A percentile compares a stretch with the other conserved stretches of the same genome.
These are phyloP conservation scores for Columba janthina DNA, from an alignment of 2,113 vertebrate genomes.

Conservation along the genomic window DNA sequence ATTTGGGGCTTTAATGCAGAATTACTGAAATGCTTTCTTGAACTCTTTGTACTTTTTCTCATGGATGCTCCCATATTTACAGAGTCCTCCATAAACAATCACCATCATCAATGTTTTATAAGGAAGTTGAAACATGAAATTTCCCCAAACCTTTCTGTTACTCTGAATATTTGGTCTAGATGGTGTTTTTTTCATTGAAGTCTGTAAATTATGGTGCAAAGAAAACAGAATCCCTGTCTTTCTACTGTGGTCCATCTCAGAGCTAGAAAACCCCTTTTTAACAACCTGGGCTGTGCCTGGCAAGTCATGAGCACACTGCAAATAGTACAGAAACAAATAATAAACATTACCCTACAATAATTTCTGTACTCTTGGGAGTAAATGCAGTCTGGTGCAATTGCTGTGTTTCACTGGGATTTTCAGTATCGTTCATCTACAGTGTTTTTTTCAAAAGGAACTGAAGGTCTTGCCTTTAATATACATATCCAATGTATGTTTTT, in stretches of 20 bases:
- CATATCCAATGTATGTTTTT: background rate
- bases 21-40: background rate
- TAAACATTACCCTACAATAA: background rate
- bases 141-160: background rate
- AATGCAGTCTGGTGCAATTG: background rate
- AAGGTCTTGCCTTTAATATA: background rate
- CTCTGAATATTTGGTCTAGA: background rate
- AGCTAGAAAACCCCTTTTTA: background rate
- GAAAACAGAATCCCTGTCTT: background rate
- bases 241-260: fast-evolving
- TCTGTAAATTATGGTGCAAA: background rate
- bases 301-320: background rate
- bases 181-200: background rate
- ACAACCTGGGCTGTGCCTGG: background rate
- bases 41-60: background rate
- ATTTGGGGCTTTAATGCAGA: background rate
- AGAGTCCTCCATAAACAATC: background rate
- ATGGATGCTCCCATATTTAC: background rate
- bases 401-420: background rate
- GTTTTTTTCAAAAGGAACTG: background rate
- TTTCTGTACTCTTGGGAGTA: background rate
- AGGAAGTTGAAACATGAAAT: background rate
- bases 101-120: background rate
- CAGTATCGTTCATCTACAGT: background rate
- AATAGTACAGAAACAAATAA: background rate